Percentiles rank a stretch among this genome's conserved stretches.
Conservation (phyloP, 2,113 vertebrate species). For the Amblyornis subalaris region DNA sequence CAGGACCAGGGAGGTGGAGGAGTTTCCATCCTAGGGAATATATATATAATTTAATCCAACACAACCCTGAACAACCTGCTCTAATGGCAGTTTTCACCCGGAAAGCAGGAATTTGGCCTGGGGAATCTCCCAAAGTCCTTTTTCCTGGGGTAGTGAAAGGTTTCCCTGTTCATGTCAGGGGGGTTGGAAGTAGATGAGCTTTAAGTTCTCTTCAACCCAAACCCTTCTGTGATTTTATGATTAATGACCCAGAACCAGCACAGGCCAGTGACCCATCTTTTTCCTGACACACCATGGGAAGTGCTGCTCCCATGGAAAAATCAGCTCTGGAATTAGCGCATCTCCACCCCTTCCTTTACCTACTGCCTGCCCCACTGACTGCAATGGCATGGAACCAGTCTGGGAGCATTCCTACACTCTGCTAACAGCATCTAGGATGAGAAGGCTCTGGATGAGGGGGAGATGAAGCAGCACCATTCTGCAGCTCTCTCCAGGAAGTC, state of each 20-base stretch:
- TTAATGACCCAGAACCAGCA: neutral
- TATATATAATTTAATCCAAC: neutral
- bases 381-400: fast-evolving
- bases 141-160: neutral
- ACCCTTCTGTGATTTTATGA: neutral
- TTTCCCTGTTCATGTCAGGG: neutral
- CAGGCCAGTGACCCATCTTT: neutral
- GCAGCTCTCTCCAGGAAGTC: neutral
- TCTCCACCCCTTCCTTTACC: neutral
- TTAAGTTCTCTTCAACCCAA: neutral
- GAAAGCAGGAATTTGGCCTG: neutral
- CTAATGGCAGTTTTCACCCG: neutral
- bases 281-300: neutral
- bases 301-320: neutral
- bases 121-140: neutral
- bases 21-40: neutral
- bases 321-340: neutral
- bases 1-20: neutral
- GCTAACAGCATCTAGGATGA: neutral
- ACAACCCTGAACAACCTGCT: neutral
- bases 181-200: neutral
- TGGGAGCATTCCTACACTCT: neutral
- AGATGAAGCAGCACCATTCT: neutral
- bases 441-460: neutral
- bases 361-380: neutral